Conservation (phyloP, 2,113 vertebrate species). For the Oostethus manadensis region DNA sequence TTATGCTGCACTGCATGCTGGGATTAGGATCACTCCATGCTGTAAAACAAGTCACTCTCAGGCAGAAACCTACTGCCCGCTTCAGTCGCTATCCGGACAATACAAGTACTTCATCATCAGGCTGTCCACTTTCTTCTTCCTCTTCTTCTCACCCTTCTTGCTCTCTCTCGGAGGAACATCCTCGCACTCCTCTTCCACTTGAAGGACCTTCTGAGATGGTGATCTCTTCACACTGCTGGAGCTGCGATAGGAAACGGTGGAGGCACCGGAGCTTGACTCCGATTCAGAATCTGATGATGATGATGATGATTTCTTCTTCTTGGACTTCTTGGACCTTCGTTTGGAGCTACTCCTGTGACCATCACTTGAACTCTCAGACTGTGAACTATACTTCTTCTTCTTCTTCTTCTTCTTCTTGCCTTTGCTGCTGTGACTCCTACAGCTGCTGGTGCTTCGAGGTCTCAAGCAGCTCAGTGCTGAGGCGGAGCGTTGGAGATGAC, state of each 20-base stretch:
- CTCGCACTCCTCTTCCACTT: conserved; percentile 47
- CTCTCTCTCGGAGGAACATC: conserved; percentile 25
- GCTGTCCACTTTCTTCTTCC: conserved; percentile 89
- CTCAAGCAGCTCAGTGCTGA: conserved; percentile 79
- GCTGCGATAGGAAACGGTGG: conserved; percentile 85
- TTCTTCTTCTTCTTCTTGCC: conserved; percentile 61
- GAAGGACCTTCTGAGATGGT: conserved; percentile 49
- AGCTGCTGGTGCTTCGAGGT: conserved; percentile 59
- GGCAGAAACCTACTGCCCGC: conserved; percentile 80
- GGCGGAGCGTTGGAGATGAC: conserved; percentile 78
- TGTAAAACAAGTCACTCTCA: conserved; percentile 22
- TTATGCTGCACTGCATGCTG: too few relatives aligned
- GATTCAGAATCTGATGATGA: conserved; percentile 63
- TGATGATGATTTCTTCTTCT: conserved; percentile 76
- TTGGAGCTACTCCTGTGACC: conserved; percentile 71
- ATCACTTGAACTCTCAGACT: conserved; percentile 65
- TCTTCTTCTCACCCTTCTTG: conserved; percentile 84
- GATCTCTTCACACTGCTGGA: conserved; percentile 85
- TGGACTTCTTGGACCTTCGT: conserved; percentile 79
- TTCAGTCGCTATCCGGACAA: conserved; percentile 89
- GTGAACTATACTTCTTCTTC: conserved; percentile 67
- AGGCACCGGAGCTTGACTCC: conserved; percentile 75
- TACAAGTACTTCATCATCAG: conserved; percentile 98
- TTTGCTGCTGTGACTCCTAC: conserved; percentile 52
- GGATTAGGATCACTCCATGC: conserved; percentile 44